Conservation (phyloP, 2,888 invertebrate species). For the Pomacea canaliculata region DNA sequence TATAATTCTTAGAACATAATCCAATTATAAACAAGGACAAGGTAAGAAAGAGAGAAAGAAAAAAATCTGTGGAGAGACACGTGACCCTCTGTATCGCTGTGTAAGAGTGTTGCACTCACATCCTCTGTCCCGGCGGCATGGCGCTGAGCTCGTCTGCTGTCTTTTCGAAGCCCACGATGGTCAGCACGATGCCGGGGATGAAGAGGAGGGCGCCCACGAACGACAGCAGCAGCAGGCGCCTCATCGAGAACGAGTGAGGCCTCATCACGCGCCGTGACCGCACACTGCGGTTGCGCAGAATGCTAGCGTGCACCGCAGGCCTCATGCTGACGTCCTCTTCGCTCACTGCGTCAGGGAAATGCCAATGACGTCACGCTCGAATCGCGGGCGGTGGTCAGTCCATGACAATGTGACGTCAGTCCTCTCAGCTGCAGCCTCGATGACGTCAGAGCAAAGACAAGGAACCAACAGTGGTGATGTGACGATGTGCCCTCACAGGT, state of each 20-base stretch:
- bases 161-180: constrained; percentile 50
- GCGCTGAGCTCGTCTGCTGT: constrained; percentile 29
- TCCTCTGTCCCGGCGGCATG: constrained; percentile 39
- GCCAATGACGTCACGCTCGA: not conserved
- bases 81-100: not conserved
- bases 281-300: constrained; percentile 51
- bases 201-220: constrained; percentile 50
- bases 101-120: constrained; percentile 40
- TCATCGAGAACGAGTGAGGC: constrained; percentile 51
- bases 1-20: too few species aligned
- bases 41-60: too few species aligned
- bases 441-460: too few species aligned
- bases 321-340: constrained; percentile 44
- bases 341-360: not conserved
- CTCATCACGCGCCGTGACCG: constrained; percentile 37
- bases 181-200: constrained; percentile 54
- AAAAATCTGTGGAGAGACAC: not conserved
- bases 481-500: too few species aligned
- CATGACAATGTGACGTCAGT: not conserved
- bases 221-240: constrained; percentile 49
- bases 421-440: too few species aligned
- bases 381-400: too few species aligned
- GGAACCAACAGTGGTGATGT: too few species aligned
- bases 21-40: too few species aligned
- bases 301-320: constrained; percentile 59